Conservation (phyloP, 2,888 invertebrate genomes). For the Ariolimax columbianus region DNA sequence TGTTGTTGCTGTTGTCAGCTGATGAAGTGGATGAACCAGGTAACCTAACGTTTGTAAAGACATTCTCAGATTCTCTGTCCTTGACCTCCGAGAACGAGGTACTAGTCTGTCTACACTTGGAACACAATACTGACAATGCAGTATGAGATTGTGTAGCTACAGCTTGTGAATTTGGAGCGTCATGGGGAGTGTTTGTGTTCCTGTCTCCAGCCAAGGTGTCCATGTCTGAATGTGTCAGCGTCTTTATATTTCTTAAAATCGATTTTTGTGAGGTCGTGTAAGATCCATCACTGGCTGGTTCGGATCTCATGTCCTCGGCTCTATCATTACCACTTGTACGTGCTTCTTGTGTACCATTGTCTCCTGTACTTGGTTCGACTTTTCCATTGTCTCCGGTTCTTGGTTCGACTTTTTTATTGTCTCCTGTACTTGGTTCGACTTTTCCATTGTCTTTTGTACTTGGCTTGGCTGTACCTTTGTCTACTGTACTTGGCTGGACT, state of each 20-base stretch:
- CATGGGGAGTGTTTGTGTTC: background rate
- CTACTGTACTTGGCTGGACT: too few relatives aligned
- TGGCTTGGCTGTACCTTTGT: too few relatives aligned
- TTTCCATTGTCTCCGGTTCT: too few relatives aligned
- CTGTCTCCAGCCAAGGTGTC: background rate
- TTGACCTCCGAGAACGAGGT: background rate
- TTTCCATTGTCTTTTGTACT: too few relatives aligned
- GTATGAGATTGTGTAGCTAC: too few relatives aligned
- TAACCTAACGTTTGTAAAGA: background rate
- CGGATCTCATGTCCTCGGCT: background rate
- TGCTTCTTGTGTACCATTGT: too few relatives aligned
- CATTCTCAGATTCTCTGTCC: background rate
- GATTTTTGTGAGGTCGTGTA: background rate
- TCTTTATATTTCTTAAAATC: conserved; percentile 2
- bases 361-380: too few relatives aligned
- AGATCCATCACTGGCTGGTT: background rate
- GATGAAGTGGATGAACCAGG: background rate
- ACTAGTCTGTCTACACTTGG: background rate
- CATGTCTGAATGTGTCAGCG: background rate
- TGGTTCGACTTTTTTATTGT: too few relatives aligned
- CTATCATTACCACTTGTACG: too few relatives aligned
- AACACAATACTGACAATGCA: background rate
- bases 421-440: too few relatives aligned
- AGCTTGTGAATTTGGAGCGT: background rate
- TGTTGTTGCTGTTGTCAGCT: background rate